Base-by-base conservation (phyloP, 2,797 vertebrate genomes). In the Adrianichthys oophorus region DNA sequence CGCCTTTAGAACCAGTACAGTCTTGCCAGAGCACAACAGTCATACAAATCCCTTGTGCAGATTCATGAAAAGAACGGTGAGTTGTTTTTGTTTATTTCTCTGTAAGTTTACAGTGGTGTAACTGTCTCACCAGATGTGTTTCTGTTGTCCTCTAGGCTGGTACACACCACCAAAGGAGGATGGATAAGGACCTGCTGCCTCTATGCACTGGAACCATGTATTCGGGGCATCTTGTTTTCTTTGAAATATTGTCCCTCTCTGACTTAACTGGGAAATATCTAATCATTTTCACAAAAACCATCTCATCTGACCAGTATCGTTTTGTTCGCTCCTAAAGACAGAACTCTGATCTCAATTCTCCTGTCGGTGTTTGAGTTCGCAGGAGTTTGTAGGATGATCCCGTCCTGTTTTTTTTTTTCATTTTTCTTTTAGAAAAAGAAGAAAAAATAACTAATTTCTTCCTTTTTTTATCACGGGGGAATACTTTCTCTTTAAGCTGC, bases 151-250 rank as follows among this genome's bases (percentile, higher is more conserved):
- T 55, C 2, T 68, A 98, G 96, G 96, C 84, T 98, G 96, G 96
- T 97, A 97, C 88, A 98, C 96, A 73, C 96, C 96, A 81, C 95
- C 96, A 0, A 98, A 98, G 87, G 95, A 98, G 93, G 96, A 98
- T 40, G 96, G 96, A 81, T 98, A 98, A 87, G 71, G 78, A 83
- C 51, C 55, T 19, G 0, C 69, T 41, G 48, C 68, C 70, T 63
- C 72, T 82, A 83, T 87, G 83, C 87, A 88, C 85, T 84, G 80
- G 83, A 80, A 87, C 86, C 82, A 80, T 62, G 78, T 87, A 80
- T 82, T 80, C 82, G 82, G 83, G 82, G 90, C 85, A 70, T 87
- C 82, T 85, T 73, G 72, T 79, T 87, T 82, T 85, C 73, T 78
- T 82, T 78, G 72, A 79, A 85, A 76, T 76, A 76, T 74, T 64